phyloP scores from a whole-genome alignment of 2,113 vertebrate species.

The Tragelaphus scriptus region DNA sequence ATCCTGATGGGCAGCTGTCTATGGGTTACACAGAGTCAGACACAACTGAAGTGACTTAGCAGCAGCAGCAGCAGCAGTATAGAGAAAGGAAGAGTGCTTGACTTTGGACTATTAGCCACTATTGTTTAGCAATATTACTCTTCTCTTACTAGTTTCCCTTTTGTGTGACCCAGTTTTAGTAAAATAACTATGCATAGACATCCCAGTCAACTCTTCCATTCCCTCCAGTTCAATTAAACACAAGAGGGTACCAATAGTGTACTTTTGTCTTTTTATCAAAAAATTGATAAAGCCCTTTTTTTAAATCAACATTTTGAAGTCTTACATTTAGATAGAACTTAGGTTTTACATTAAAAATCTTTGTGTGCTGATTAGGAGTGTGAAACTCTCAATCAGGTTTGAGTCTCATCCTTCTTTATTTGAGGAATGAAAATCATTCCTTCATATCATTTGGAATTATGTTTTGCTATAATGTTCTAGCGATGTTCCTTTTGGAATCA shows the following conservation, averaged over 20 bases:
- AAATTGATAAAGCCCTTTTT: not conserved
- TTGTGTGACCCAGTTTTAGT: slow-evolving; percentile 29
- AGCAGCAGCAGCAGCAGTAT: not conserved
- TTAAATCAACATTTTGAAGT: not conserved
- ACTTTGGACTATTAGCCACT: not conserved
- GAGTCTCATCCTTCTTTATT: not conserved
- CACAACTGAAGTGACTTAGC: too few species aligned
- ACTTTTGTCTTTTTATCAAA: not conserved
- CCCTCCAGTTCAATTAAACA: not conserved
- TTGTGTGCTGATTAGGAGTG: not conserved
- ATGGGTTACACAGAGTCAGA: too few species aligned
- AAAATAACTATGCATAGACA: slow-evolving; percentile 1
- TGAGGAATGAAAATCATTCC: not conserved
- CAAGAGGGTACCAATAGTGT: not conserved
- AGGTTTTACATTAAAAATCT: slow-evolving; percentile 1
- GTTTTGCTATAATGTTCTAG: not conserved
- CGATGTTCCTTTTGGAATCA: not conserved
- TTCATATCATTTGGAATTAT: not conserved
- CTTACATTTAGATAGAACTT: not conserved
- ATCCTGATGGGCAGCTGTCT: too few species aligned
- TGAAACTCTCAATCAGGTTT: not conserved
- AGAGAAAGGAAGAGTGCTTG: not conserved
- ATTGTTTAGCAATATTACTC: not conserved
- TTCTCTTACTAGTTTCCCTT: slow-evolving; percentile 15
- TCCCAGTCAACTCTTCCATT: not conserved